Evolutionary conservation across 2,888 invertebrate species (phyloP), one percentile per base, ranked within the genome.

Genomic region (Orthonychiurus folsomi): DNA sequence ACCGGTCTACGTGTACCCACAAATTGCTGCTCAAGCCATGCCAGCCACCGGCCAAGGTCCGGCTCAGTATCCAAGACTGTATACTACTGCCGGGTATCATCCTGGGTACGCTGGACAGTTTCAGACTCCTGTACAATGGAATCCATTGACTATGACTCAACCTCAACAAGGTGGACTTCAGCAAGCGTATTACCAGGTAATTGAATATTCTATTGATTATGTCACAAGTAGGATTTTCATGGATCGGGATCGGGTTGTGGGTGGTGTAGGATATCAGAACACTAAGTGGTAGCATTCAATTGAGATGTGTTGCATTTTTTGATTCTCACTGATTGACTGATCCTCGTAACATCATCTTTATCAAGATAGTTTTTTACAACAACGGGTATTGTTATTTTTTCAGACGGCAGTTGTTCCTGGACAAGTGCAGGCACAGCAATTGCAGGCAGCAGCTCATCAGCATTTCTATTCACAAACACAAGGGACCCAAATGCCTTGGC

Each of bases 381-480:
- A 48, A n/a, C n/a, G 48, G 48, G n/a, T n/a, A 37, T 15, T 37
- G 15, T 37, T 37, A 9, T 5, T 37, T 9, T 21, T 24, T 23
- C 23, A 54, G 54, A 18, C 21, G 25, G 18, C 54, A 37, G 27
- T 27, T 53, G 52, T 20, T 52, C 63, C 61, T 12, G 55, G 61
- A 9, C 66, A 66, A 37, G 67, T 64, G 56, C 66, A 65, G 26
- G 63, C 50, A 50, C 18, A 27, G 12, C 58, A 27, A 24, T 53
- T 52, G 60, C 63, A 59, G 62, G 57, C 21, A 47, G 2, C 63
- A 21, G 66, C 66, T 26, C 63, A 56, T 21, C 52, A 52, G n/a
- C 56, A 56, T 20, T 56, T 37, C 9, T 55, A 61, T 50, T 18
- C 47, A 5, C 61, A 61, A 50, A 23, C 25, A 3, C 56, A 47